Evolutionary conservation across 2,797 vertebrate species (phyloP).

Genomic region (Chanos chanos): DNA sequence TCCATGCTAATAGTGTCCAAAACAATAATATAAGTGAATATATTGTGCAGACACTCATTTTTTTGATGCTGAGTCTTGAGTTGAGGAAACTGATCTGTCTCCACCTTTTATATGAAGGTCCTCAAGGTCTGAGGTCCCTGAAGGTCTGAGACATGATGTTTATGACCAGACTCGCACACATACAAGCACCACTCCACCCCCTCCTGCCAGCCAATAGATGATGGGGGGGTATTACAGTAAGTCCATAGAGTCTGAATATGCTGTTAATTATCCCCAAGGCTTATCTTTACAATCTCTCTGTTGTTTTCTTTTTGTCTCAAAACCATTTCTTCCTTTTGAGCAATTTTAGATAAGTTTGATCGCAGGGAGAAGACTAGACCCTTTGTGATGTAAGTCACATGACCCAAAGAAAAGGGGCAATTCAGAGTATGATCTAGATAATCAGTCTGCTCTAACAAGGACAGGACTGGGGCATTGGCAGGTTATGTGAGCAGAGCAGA

Average conservation of each 20-base stretch:
- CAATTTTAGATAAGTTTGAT: constrained; percentile 58
- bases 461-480: constrained; percentile 56
- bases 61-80: not conserved
- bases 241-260: constrained; percentile 39
- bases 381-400: constrained; percentile 65
- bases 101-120: constrained; percentile 43
- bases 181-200: constrained; percentile 47
- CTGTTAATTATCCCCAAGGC: constrained; percentile 55
- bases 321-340: constrained; percentile 53
- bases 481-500: constrained; percentile 57
- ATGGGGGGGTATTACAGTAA: constrained; percentile 37
- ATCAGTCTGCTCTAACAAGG: constrained; percentile 59
- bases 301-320: constrained; percentile 56
- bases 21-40: constrained; percentile 49
- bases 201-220: constrained; percentile 64
- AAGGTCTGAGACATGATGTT: constrained; percentile 35
- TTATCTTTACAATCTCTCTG: constrained; percentile 68
- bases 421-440: constrained; percentile 58
- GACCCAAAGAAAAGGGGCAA: constrained; percentile 54
- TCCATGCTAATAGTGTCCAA: constrained; percentile 32
- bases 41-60: not conserved
- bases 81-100: constrained; percentile 3
- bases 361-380: constrained; percentile 52
- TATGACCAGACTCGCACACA: constrained; percentile 40
- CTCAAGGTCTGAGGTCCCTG: too few species aligned